phyloP scores from a whole-genome alignment of 1,140 invertebrate species.

The Scaptomyza montana region DNA sequence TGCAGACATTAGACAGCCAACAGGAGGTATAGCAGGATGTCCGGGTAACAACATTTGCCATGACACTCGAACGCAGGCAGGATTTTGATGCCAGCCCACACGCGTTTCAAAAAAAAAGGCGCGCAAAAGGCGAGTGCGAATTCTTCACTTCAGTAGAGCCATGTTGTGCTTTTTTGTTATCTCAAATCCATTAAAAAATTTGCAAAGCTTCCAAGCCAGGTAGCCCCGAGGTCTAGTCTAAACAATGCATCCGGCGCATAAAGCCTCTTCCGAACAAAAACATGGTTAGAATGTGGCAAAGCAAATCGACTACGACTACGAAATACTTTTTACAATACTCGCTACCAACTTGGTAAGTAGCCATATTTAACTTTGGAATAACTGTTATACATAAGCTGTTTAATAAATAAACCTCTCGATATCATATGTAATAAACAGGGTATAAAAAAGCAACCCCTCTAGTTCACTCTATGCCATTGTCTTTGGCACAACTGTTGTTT shows the following conservation, averaged over 20 bases:
- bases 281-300: slow-evolving; percentile 14
- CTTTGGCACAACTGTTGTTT: slow-evolving; percentile 51
- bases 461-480: slow-evolving; percentile 2
- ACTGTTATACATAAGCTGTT: no score
- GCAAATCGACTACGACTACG: neutral
- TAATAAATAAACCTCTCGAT: neutral
- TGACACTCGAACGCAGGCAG: slow-evolving; percentile 20
- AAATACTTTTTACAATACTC: neutral
- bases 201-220: slow-evolving; percentile 61
- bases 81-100: slow-evolving; percentile 11
- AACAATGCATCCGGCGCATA: slow-evolving; percentile 75
- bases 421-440: neutral
- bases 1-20: no score
- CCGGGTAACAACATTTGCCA: slow-evolving; percentile 71
- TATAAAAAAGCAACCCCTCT: slow-evolving; percentile 3
- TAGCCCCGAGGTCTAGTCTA: slow-evolving; percentile 57
- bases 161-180: slow-evolving; percentile 55
- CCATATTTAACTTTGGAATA: no score
- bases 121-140: slow-evolving; percentile 76
- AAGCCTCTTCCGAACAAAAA: slow-evolving; percentile 56
- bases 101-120: slow-evolving; percentile 66
- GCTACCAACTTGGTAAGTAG: no score
- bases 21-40: slow-evolving; percentile 49
- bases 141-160: slow-evolving; percentile 81
- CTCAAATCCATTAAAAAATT: slow-evolving; percentile 78